Base-by-base conservation (phyloP, 2,888 invertebrate genomes). In the Campoplex nolae region DNA sequence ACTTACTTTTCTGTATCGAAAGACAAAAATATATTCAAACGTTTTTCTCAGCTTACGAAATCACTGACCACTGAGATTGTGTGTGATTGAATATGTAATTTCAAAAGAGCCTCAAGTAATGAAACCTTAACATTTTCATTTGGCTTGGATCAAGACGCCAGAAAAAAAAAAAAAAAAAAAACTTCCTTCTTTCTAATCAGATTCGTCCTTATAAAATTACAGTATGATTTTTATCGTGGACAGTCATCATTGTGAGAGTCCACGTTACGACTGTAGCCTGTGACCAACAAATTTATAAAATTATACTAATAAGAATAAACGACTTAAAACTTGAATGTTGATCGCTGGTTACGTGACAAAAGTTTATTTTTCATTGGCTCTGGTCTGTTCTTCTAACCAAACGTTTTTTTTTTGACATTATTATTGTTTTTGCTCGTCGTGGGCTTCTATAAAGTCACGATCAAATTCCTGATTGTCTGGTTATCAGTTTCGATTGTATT, bases 381-480 rank as follows among this genome's bases (percentile, higher is more conserved):
- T 16, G 16, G 16, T 2, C 18, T 51, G 6, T 51, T 51, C 6
- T 51, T 18, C 4, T 4, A 18, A 51, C n/a, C 18, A 45, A 45
- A 45, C 45, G 9, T 42, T 42, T 11, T 13, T 13, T 45, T 11
- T 13, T 13, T 45, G 0, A 9, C 42, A 45, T 2, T 2, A 45
- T 45, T 42, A 42, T 9, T 9, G 42, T 18, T 18, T 16, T 51
- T 51, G 18, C 18, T 16, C 51, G 2, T 16, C 51, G 51, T 16
- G 18, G 51, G 18, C 3, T 16, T 3, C 4, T 28, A 8, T 28
- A 58, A n/a, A 23, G 8, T 28, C 13, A 13, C 65, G 28, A 80
- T 51, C 48, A 28, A 75, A 75, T 35, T 16, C 80, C 56, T 74
- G 71, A 68, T 62, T 73, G 38, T 76, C 54, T 71, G 35, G 35